Base-by-base conservation (phyloP, 1,140 invertebrate genomes). In the Pomacea maculata region DNA sequence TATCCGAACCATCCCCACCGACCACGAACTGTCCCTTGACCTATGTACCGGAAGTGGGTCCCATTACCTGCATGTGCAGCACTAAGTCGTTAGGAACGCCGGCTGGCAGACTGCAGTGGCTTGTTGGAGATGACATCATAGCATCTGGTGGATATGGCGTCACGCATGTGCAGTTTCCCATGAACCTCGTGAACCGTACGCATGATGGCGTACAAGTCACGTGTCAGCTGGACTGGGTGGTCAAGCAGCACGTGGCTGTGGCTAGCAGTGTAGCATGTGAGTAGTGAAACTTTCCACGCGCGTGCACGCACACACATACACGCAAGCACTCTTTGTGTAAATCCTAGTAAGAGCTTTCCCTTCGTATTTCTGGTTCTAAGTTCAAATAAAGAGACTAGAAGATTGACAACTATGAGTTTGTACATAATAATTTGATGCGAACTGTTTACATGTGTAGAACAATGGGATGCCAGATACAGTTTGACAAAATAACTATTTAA, bases 191-290 rank as follows among this genome's bases (percentile, higher is more conserved):
- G 67, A 34, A 70, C 67, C 67, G 67, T 4, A 1, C n/a, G 67
- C 67, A 70, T 0, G 67, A 70, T 21, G 67, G 67, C 10, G 21
- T 70, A 21, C 1, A 17, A 21, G 29, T 25, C 21, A 0, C 11
- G 29, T 70, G 67, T 70, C 67, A 70, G 7, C 14, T 70, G 67
- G 67, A 70, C 67, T 70, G 67, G 67, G 67, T 70, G n/a, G 67
- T 17, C 12, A 70, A 70, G 11, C 12, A 70, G 29, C n/a, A 70
- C 29, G 67, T 70, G 67, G 0, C 11, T 10, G 67, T 70, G 6
- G 21, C 67, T 1, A n/a, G 10, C n/a, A n/a, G 67, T 12, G 67
- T 70, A 12, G 67, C 67, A 1, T 70, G 67, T 70, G 14, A 70
- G 67, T 12, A 61, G 8, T 10, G 10, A 29, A 7, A 8, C 9